Evolutionary conservation across 2,113 vertebrate genomes (phyloP), one percentile per base, ranked within the genome.

Genomic region (Sigmodon hispidus): DNA sequence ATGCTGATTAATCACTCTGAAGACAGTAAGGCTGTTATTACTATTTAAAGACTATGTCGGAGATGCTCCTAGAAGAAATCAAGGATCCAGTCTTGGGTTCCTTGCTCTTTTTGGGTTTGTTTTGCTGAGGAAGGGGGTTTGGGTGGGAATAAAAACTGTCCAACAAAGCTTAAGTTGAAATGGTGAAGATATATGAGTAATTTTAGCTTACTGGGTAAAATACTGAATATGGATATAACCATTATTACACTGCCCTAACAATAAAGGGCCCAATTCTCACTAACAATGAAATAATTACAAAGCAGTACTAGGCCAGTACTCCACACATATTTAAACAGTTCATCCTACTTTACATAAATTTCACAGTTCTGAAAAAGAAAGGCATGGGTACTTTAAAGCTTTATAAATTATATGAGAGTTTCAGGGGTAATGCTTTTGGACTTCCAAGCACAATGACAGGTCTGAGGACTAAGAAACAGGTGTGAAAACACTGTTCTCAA

Each of bases 261-360:
- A 91, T 36, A 24, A 87, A 95, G 0, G 45, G 24, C 31, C 70
- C 59, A 85, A 87, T 91, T 93, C 84, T 73, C 57, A 86, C 16
- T 91, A 76, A 90, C 57, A 75, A 1, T 88, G 61, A 96, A 79
- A 85, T 75, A 63, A 87, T 89, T 94, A 52, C 92, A 91, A 21
- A 89, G 63, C 43, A 86, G 63, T 45, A 43, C 12, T 83, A 57
- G 59, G 52, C 50, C 85, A 80, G 15, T 91, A 29, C 50, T n/a
- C 17, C 69, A 7, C 10, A 76, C 21, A 86, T 75, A 83, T 90
- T 81, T 81, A 90, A 93, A 90, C 36, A 83, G 6, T 86, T 93
- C 69, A 79, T 61, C 89, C 55, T 93, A 94, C 52, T 77, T 63
- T 92, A 40, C 16, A 31, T 87, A 36, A 94, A 89, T 73, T 95